Evolutionary conservation across 2,797 vertebrate genomes (phyloP), one percentile per base, ranked within the genome.

Genomic region (Garrulus glandarius): DNA sequence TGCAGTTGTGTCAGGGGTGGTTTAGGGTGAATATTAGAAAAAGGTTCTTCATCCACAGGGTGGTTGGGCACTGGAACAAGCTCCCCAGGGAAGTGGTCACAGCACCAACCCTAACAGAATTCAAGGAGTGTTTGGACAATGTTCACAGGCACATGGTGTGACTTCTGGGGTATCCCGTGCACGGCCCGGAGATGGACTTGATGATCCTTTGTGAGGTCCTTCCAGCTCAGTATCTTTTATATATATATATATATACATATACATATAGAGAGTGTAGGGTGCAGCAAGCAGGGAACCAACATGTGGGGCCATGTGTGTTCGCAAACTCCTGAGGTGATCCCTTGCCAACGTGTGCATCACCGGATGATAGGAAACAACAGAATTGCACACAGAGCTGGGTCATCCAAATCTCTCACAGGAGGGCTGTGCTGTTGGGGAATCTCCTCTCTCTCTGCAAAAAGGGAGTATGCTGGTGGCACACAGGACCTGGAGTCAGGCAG

Each of bases 61-160:
- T 24, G 8, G 0, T 5, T 49, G 41, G 15, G 8, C 5, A 11
- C 27, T 43, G 32, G n/a, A 82, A 49, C 4, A 24, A 2, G 2
- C 1, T 56, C 19, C 13, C 20, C 16, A 30, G 16, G 36, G 11
- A 49, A 56, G 19, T 17, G 13, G 16, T 24, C 49, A 49, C 22
- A 68, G 15, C 21, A 47, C 2, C 6, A 67, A 37, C 9, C 6
- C 53, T 68, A 22, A 12, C 9, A 49, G 61, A 68, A 23, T 21
- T 36, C 63, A 43, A n/a, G 15, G 47, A 43, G 11, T 3, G 6
- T 55, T 55, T 69, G 22, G 11, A n/a, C 41, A 75, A 5, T 68
- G 19, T 16, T 49, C 13, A 43, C 63, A 69, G 32, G 11, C 9
- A 43, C 22, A 16, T 5, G 3, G 1, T 24, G 43, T 61, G 12